Percentiles rank a stretch among this genome's conserved stretches.
Conservation (phyloP, 2,113 vertebrate species). For the Erpornis zantholeuca region DNA sequence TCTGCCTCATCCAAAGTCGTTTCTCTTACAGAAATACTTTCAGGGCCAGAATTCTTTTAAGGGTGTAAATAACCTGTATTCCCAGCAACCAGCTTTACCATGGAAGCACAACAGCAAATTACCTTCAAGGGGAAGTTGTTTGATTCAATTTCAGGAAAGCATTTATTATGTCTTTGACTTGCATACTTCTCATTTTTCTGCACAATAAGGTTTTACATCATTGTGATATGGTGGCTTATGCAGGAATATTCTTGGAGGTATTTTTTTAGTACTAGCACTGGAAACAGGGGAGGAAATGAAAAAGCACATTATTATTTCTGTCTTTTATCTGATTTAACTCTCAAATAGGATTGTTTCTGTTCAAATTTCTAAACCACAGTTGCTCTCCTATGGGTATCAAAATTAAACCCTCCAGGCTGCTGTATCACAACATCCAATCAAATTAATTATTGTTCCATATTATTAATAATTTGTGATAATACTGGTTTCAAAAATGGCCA, state of each 20-base stretch:
- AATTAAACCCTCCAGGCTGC: neutral
- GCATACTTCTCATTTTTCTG: neutral
- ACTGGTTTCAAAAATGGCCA: neutral
- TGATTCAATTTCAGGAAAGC: neutral
- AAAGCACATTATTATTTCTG: neutral
- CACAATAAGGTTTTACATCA: neutral
- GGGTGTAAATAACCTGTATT: neutral
- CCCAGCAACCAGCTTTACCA: neutral
- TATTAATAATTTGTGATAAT: neutral
- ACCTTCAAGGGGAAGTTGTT: neutral
- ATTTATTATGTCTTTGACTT: neutral
- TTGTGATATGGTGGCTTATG: neutral
- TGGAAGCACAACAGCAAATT: neutral
- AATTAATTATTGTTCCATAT: neutral
- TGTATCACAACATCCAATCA: neutral
- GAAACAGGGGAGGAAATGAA: neutral
- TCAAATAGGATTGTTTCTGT: neutral
- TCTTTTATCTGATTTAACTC: neutral
- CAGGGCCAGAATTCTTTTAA: neutral
- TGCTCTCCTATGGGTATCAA: neutral
- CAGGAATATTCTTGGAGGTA: neutral
- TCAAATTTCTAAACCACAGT: neutral
- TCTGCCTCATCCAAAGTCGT: accelerated
- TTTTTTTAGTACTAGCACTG: neutral
- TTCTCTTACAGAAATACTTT: neutral